Evolutionary conservation across 2,113 vertebrate species (phyloP), one percentile per base, ranked within the genome.

Genomic region (Craseonycteris thonglongyai): DNA sequence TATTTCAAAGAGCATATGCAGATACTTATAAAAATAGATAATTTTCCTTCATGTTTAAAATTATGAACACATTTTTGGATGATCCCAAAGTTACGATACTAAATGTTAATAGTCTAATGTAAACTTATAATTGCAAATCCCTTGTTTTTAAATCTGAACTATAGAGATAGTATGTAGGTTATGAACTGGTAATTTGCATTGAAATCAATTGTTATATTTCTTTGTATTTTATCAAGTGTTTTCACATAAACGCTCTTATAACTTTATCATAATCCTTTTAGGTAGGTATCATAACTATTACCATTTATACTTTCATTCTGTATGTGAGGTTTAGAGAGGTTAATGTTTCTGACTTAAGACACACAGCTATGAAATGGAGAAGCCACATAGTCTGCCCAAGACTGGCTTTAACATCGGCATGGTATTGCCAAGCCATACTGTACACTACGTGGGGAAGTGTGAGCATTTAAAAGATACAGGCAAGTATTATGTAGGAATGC

Each of bases 11-110:
- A 81, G 10, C n/a, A 94, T 61, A 68, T 22, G 6, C 54, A 83
- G 13, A 68, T n/a, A 38, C 51, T 93, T 47, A 61, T 19, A 92
- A 85, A 91, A 93, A 76, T 54, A 22, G 87, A 19, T 56, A n/a
- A 42, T 14, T 93, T 51, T 90, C n/a, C 54, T 88, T 94, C 33
- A 49, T 56, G 42, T 38, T 87, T 84, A 68, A 95, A 94, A 84
- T 56, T 56, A 76, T n/a, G 6, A 80, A 81, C 9, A 63, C 28
- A 61, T 40, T 38, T 94, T 90, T 33, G 71, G 1, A 22, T 26
- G 19, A 30, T 38, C 56, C 63, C 7, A 51, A 93, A 74, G 24
- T 38, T 71, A 75, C 4, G 42, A 74, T 56, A 49, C n/a, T n/a
- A n/a, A n/a, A n/a, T 49, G 24, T 78, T 51, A 89, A 84, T 72